These are phyloP conservation scores for Lithobates sylvaticus DNA, from an alignment of 2,797 vertebrate genomes.

Conservation along the genomic window DNA sequence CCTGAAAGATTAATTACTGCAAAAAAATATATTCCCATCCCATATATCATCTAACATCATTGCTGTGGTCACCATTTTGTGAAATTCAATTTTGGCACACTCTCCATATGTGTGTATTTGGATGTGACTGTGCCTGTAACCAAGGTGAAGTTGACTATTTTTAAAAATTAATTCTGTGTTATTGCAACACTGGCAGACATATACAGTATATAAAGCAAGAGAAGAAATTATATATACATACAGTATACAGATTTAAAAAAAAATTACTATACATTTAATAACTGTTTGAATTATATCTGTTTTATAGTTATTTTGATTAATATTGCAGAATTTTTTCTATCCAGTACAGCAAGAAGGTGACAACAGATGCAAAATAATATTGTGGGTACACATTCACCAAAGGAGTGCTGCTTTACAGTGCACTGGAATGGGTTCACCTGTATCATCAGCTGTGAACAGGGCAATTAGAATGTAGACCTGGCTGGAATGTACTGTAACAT, in stretches of 20 bases:
- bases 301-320: background rate
- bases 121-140: too few species aligned
- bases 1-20: too few species aligned
- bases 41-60: too few species aligned
- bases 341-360: background rate
- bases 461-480: conserved; percentile 13
- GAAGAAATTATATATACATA: background rate
- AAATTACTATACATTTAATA: background rate
- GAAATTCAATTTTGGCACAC: too few species aligned
- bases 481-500: conserved; percentile 27
- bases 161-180: too few species aligned
- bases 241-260: background rate
- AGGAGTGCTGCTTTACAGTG: background rate
- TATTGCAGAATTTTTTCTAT: background rate
- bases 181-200: background rate
- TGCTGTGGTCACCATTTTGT: too few species aligned
- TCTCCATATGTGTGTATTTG: too few species aligned
- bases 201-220: background rate
- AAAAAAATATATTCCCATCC: too few species aligned
- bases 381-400: background rate
- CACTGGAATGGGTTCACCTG: background rate
- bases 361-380: background rate
- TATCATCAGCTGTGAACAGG: background rate
- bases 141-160: too few species aligned
- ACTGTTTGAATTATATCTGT: background rate